phyloP scores from a whole-genome alignment of 2,888 invertebrate genomes.

The Leucophora obtusa region DNA sequence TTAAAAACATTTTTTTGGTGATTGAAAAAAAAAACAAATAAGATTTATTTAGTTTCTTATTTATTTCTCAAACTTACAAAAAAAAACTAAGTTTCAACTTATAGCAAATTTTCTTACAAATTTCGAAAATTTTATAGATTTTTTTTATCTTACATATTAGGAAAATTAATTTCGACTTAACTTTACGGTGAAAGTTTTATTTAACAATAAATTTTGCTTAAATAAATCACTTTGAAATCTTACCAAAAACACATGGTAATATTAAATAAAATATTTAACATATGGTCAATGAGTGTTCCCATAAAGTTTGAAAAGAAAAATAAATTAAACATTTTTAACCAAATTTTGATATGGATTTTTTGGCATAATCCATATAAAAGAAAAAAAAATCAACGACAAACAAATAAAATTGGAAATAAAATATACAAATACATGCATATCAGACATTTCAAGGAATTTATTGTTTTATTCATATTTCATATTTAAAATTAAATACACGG shows the following conservation, averaged over 20 bases:
- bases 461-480: not conserved
- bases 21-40: not conserved
- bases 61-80: too few relatives aligned
- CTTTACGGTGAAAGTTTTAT: not conserved
- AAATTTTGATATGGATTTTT: constrained; percentile 4
- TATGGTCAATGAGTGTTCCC: constrained; percentile 30
- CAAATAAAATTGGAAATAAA: not conserved
- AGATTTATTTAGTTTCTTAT: too few relatives aligned
- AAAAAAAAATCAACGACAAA: constrained; percentile 8
- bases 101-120: not conserved
- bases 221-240: constrained; percentile 17
- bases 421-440: not conserved
- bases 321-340: constrained; percentile 14
- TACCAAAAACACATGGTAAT: constrained; percentile 16
- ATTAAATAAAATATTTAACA: constrained; percentile 15
- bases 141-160: not conserved
- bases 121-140: not conserved
- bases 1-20: not conserved
- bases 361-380: not conserved
- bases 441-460: not conserved
- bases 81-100: too few relatives aligned
- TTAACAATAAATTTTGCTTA: not conserved
- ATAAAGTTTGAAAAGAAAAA: constrained; percentile 21
- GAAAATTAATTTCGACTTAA: not conserved
- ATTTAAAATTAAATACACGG: too few relatives aligned